A percentile compares a stretch with the other conserved stretches of the same genome.
Conservation (phyloP, 2,888 invertebrate genomes). For the Archips crataeganus region DNA sequence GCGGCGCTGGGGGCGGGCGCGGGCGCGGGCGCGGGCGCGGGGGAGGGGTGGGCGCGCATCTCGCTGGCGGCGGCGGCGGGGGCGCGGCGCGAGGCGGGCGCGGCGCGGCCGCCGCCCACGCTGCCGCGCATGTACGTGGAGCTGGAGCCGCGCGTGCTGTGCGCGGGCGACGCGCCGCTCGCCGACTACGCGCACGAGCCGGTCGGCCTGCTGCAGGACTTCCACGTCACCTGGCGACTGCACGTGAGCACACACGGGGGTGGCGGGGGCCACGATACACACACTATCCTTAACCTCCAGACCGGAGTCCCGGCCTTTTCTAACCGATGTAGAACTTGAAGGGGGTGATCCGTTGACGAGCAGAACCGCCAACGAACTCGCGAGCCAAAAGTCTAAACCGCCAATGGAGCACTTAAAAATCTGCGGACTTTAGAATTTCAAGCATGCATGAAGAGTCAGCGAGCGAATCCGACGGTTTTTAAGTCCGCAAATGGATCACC, state of each 20-base stretch:
- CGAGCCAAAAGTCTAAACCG: too few relatives aligned
- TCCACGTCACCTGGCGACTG: slow-evolving; percentile 67
- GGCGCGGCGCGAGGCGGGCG: slow-evolving; percentile 50
- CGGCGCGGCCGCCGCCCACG: slow-evolving; percentile 69
- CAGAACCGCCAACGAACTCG: too few relatives aligned
- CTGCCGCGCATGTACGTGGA: slow-evolving; percentile 74
- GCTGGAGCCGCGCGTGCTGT: slow-evolving; percentile 71
- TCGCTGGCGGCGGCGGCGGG: slow-evolving; percentile 48
- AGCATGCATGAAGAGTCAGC: too few relatives aligned
- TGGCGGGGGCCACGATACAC: too few relatives aligned
- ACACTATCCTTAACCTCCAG: too few relatives aligned
- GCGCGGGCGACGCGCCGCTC: slow-evolving; percentile 62
- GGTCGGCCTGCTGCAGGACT: slow-evolving; percentile 73
- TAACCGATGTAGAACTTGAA: too few relatives aligned
- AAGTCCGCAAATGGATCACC: too few relatives aligned
- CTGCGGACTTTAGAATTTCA: too few relatives aligned
- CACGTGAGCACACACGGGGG: slow-evolving; percentile 55
- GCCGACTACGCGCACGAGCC: slow-evolving; percentile 67
- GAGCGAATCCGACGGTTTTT: too few relatives aligned
- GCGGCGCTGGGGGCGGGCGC: slow-evolving; percentile 45
- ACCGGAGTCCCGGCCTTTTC: too few relatives aligned
- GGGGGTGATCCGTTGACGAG: too few relatives aligned
- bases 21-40: slow-evolving; percentile 43
- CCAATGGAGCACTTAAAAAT: too few relatives aligned
- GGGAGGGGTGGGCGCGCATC: slow-evolving; percentile 51